Evolutionary conservation across 2,113 vertebrate genomes (phyloP).

Genomic region (Thermophis baileyi): DNA sequence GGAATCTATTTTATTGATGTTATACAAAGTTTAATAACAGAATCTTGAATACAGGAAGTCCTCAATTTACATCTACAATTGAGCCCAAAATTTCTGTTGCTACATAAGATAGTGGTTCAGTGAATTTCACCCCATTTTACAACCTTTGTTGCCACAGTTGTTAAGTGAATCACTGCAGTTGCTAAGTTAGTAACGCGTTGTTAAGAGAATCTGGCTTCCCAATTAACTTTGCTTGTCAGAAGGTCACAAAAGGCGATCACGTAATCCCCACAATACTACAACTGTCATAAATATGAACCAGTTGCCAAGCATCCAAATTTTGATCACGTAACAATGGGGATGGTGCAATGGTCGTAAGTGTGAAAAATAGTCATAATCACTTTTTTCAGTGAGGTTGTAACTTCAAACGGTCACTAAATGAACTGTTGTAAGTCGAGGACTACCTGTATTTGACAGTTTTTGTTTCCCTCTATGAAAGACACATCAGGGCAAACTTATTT

Average conservation of each 20-base stretch:
- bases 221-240: neutral
- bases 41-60: neutral
- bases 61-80: neutral
- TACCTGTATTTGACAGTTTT: neutral
- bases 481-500: neutral
- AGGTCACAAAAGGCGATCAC: neutral
- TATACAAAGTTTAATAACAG: neutral
- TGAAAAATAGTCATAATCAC: neutral
- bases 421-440: neutral
- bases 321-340: neutral
- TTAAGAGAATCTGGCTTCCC: neutral
- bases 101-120: neutral
- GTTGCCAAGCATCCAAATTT: neutral
- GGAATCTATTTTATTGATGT: neutral
- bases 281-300: neutral
- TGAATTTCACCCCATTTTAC: neutral
- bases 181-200: neutral
- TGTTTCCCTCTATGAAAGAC: neutral
- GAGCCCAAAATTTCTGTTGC: neutral
- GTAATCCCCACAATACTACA: neutral
- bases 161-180: neutral
- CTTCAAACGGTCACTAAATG: neutral
- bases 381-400: neutral
- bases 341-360: neutral
- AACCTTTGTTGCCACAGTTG: neutral